Base-by-base conservation (phyloP, 1,140 invertebrate species). In the Probaryconus sp. region DNA sequence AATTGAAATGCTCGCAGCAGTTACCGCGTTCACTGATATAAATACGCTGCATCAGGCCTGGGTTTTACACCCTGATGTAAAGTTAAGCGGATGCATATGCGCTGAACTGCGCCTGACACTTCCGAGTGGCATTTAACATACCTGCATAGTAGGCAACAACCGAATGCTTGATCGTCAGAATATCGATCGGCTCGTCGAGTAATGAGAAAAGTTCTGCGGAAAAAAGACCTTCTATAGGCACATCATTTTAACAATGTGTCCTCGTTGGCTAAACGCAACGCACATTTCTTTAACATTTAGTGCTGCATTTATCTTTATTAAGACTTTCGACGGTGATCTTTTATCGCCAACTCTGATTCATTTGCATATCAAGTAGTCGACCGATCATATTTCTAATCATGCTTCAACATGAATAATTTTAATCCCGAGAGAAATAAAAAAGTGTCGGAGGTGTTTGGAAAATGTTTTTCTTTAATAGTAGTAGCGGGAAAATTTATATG, bases 131-230 rank as follows among this genome's bases (percentile, higher is more conserved):
- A 48, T 40, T 38, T 14, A 2, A 16, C 31, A 40, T 33, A 65
- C 61, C 38, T 53, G 28, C 61, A 53, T n/a, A 28, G 51, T 55
- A 45, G 21, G 20, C 35, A 61, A 43, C 13, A 10, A 21, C 48
- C 30, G 11, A 63, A 64, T 47, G 31, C 61, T 31, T 51, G 50
- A 65, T 65, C 61, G 21, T 26, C 21, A 26, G 16, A 40, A 24
- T 65, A 65, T 65, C 31, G 61, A 65, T 65, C 61, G 48, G 6
- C 5, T 38, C 21, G 21, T 5, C 14, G 31, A 28, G 31, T 65
- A 65, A 55, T 55, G 61, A 64, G 61, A 53, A 64, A 64, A 53
- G 61, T 64, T 53, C 9, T 1, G 4, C 13, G 10, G 17, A 28
- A 53, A 42, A 11, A 30, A 11, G 1, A 4, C n/a, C 20, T n/a